A percentile compares a stretch with the other conserved stretches of the same genome.
Evolutionary conservation across 2,113 vertebrate genomes (phyloP).

Genomic region (Notarius quadriscutis): DNA sequence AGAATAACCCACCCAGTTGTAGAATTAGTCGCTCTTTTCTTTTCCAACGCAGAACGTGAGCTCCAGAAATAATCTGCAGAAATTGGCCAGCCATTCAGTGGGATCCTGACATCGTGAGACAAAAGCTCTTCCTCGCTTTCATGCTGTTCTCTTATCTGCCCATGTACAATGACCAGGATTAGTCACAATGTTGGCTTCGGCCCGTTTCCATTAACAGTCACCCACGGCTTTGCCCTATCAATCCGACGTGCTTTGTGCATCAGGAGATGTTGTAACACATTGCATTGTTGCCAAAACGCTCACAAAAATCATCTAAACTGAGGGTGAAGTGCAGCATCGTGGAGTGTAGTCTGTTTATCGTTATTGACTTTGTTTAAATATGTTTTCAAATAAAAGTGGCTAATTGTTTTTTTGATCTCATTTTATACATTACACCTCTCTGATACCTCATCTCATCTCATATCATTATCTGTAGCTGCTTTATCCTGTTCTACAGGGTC

Average conservation of each 20-base stretch:
- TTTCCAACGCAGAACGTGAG: constrained; percentile 28
- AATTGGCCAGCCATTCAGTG: constrained; percentile 43
- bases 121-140: constrained; percentile 41
- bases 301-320: background rate
- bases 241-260: constrained; percentile 21
- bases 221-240: constrained; percentile 36
- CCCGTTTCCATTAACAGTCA: constrained; percentile 42
- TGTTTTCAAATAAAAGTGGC: background rate
- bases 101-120: constrained; percentile 49
- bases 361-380: background rate
- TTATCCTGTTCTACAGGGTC: too few species aligned
- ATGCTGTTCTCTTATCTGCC: constrained; percentile 58
- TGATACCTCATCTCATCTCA: too few species aligned
- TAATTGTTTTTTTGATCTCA: background rate
- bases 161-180: constrained; percentile 51
- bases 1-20: constrained; percentile 44
- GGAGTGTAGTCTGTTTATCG: too few species aligned
- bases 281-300: constrained; percentile 35
- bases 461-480: too few species aligned
- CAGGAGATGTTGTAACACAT: constrained; percentile 35
- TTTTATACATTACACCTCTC: background rate
- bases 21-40: constrained; percentile 11
- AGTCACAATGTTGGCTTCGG: constrained; percentile 26
- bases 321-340: too few species aligned
- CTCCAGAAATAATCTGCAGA: constrained; percentile 53